phyloP scores from a whole-genome alignment of 2,888 invertebrate species.

The Athrips mouffetella region DNA sequence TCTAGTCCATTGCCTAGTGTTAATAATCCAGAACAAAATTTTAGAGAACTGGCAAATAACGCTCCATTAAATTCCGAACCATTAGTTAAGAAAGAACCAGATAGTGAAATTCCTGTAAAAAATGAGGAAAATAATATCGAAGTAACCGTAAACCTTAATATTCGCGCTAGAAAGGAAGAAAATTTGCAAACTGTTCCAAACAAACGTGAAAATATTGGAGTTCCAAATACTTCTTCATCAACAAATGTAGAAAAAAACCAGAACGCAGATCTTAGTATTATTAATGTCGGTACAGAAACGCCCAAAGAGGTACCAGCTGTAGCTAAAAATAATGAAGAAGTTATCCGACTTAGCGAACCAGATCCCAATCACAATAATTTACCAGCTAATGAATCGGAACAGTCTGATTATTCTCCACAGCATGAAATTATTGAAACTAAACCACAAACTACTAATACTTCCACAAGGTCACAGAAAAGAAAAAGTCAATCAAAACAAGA shows the following conservation, averaged over 20 bases:
- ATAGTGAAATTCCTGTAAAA: too few species aligned
- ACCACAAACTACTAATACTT: background rate
- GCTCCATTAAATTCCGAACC: background rate
- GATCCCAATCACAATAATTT: background rate
- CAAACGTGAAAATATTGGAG: too few species aligned
- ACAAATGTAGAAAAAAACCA: too few species aligned
- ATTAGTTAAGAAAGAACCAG: too few species aligned
- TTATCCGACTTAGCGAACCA: background rate
- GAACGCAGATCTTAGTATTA: too few species aligned
- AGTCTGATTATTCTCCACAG: background rate
- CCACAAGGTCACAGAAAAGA: background rate
- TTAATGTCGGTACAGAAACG: too few species aligned
- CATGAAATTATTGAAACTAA: background rate
- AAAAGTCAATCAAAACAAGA: background rate
- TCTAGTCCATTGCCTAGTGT: slow-evolving; percentile 63
- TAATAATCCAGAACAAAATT: slow-evolving; percentile 20
- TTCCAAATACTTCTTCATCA: too few species aligned
- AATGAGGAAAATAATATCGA: too few species aligned
- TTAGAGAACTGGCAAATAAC: background rate
- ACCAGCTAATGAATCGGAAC: background rate
- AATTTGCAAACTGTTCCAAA: too few species aligned
- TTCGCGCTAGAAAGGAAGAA: too few species aligned
- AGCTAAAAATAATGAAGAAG: background rate
- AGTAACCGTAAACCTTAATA: too few species aligned
- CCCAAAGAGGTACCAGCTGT: background rate